Percentiles rank a stretch among this genome's conserved stretches.
phyloP scores from a whole-genome alignment of 2,113 vertebrate genomes.

The Oceanodroma tethys region DNA sequence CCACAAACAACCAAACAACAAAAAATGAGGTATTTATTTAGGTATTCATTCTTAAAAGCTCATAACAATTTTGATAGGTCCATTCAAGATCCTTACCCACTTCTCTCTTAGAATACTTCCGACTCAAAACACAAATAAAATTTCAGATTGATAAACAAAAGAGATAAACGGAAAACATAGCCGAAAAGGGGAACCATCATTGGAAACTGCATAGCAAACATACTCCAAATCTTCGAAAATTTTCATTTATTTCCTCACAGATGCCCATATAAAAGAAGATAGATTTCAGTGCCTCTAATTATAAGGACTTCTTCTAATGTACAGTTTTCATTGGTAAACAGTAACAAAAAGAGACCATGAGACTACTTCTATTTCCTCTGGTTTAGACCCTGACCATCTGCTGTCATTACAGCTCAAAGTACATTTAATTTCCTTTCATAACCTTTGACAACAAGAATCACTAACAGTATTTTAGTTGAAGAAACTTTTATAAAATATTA shows the following conservation, averaged over 20 bases:
- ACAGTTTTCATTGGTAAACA: neutral
- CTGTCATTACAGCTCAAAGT: constrained; percentile 22
- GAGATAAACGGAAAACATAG: neutral
- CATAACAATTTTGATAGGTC: neutral
- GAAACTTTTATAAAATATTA: constrained; percentile 78
- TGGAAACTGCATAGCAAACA: neutral
- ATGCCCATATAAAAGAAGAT: neutral
- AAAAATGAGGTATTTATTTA: neutral
- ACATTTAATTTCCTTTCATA: constrained; percentile 50
- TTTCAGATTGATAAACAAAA: neutral
- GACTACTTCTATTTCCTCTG: neutral
- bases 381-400: neutral
- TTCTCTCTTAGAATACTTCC: neutral
- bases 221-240: neutral
- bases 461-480: constrained; percentile 68
- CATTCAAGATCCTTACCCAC: neutral
- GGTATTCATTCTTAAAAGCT: neutral
- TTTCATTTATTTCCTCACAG: neutral
- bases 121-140: neutral
- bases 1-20: neutral
- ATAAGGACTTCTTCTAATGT: neutral
- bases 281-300: neutral
- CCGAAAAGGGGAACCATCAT: neutral
- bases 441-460: constrained; percentile 60
- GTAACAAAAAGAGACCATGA: neutral